phyloP scores from a whole-genome alignment of 1,140 invertebrate species.

The Lamellibrachia luymesi region DNA sequence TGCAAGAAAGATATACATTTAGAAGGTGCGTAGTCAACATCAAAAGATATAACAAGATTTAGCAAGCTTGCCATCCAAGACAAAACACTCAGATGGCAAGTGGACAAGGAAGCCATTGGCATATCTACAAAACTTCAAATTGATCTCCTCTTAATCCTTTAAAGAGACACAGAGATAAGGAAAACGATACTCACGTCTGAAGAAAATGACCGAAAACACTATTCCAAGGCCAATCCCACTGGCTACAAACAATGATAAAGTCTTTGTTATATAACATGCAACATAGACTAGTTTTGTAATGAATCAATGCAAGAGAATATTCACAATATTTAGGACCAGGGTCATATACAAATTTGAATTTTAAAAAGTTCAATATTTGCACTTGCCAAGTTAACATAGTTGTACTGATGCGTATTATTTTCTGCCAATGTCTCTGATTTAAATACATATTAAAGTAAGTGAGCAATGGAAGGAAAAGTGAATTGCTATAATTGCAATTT shows the following conservation, averaged over 20 bases:
- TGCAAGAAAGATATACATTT: not conserved
- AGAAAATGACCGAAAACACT: constrained; percentile 58
- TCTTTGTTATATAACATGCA: constrained; percentile 2
- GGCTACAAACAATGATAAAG: constrained; percentile 44
- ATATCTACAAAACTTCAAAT: not conserved
- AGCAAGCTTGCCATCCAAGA: too few species aligned
- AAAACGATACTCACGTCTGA: constrained; percentile 51
- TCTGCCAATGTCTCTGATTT: too few species aligned
- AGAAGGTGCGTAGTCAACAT: not conserved
- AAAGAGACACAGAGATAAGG: not conserved
- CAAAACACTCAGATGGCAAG: too few species aligned
- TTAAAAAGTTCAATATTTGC: too few species aligned
- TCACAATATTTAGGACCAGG: too few species aligned
- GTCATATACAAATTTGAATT: too few species aligned
- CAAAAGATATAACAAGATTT: not conserved
- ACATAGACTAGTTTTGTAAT: not conserved
- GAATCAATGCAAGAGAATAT: not conserved
- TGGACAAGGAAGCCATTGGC: not conserved
- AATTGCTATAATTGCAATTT: too few species aligned
- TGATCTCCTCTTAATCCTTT: not conserved
- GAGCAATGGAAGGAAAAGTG: too few species aligned
- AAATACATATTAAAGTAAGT: too few species aligned
- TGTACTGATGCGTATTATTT: too few species aligned
- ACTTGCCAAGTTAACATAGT: too few species aligned
- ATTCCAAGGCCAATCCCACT: constrained; percentile 58